Percentiles rank a stretch among this genome's conserved stretches.
Evolutionary conservation across 2,113 vertebrate genomes (phyloP).

Genomic region (Paracanthobrama guichenoti): DNA sequence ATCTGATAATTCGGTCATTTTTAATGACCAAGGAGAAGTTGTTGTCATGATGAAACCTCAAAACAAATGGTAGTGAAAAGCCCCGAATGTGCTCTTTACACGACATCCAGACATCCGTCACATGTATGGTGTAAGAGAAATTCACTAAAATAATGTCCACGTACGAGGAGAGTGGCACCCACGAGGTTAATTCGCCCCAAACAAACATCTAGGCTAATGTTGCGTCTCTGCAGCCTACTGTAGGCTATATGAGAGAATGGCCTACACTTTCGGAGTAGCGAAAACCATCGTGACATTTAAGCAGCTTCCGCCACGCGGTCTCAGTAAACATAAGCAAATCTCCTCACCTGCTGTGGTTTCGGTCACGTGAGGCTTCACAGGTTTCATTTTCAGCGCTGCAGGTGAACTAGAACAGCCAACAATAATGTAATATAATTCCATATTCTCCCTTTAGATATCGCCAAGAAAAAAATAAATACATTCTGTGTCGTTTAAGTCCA

Average conservation of each 20-base stretch:
- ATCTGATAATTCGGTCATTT: too few relatives aligned
- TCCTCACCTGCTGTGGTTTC: slow-evolving; percentile 33
- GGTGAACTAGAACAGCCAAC: background rate
- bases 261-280: background rate
- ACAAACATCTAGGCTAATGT: background rate
- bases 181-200: background rate
- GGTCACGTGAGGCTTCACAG: slow-evolving; percentile 36
- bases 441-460: background rate
- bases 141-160: too few relatives aligned
- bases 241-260: too few relatives aligned
- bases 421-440: too few relatives aligned
- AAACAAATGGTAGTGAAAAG: too few relatives aligned
- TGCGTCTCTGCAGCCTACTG: background rate
- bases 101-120: too few relatives aligned
- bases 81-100: too few relatives aligned
- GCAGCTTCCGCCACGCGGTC: background rate
- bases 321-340: slow-evolving; percentile 43
- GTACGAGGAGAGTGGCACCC: too few relatives aligned
- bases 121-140: too few relatives aligned
- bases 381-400: slow-evolving; percentile 29
- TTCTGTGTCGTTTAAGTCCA: background rate
- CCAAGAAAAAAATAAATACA: background rate
- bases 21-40: too few relatives aligned
- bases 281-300: background rate
- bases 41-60: too few relatives aligned